These are phyloP conservation scores for Periparus ater DNA, from an alignment of 2,797 vertebrate species.

Conservation along the genomic window DNA sequence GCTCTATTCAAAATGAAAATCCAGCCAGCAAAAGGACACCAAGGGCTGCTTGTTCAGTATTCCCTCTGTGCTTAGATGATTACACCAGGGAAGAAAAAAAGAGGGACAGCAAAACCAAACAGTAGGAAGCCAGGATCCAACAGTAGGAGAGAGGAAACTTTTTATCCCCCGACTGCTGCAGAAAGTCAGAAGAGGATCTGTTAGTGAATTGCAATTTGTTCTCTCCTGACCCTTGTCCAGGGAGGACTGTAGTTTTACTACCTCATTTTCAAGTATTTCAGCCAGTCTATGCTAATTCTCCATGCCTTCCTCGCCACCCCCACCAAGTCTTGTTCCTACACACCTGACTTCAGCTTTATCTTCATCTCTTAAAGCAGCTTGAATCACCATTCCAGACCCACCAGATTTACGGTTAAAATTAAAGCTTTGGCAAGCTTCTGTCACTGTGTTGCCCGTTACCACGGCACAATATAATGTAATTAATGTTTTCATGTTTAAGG, in stretches of 20 bases:
- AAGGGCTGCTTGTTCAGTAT: not conserved
- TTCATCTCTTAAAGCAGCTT: constrained; percentile 55
- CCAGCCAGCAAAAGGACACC: not conserved
- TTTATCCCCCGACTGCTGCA: not conserved
- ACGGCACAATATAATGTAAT: constrained; percentile 64
- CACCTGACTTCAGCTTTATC: constrained; percentile 40
- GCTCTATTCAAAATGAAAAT: constrained; percentile 7
- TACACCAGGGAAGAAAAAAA: not conserved
- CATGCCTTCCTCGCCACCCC: not conserved
- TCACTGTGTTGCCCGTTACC: constrained; percentile 40
- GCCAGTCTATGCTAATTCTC: not conserved
- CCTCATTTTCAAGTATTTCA: not conserved
- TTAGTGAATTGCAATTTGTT: not conserved
- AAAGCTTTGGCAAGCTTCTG: constrained; percentile 60
- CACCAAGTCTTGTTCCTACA: not conserved
- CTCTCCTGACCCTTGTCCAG: not conserved
- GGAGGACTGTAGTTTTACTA: not conserved
- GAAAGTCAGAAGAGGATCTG: not conserved
- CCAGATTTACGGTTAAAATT: constrained; percentile 68
- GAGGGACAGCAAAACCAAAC: not conserved
- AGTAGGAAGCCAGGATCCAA: not conserved
- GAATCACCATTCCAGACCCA: constrained; percentile 8
- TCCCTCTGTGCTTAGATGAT: not conserved
- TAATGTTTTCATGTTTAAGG: constrained; percentile 74
- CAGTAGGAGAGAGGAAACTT: not conserved